Base-by-base conservation (phyloP, 2,888 invertebrate genomes). In the Hypercompe scribonia region DNA sequence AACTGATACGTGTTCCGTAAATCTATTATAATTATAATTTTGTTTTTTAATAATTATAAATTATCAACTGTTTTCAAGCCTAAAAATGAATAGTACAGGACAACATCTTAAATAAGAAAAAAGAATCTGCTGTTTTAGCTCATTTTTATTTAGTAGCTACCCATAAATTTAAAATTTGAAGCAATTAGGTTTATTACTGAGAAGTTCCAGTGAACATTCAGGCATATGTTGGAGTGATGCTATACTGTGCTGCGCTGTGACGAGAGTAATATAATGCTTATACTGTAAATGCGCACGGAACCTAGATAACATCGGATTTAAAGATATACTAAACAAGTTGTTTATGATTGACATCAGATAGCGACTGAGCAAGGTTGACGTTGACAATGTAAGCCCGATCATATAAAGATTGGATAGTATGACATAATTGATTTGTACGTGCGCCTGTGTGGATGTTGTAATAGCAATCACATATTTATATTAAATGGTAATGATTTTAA, bases 241-340 rank as follows among this genome's bases (percentile, higher is more conserved):
- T n/a, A 46, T 46, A 46, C 10, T 24, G 50, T 28, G 5, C n/a
- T 10, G 61, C 18, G 31, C 7, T 28, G 61, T 61, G 31, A 31
- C 2, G 31, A 31, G 18, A 31, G 15, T 61, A 31, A 31, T 31
- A 61, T 31, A 61, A 4, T 7, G 15, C 31, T 31, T 15, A 31
- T 7, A 61, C 0, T 31, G 28, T 31, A 58, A 31, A 24, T 31
- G 33, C 67, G 50, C 33, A 33, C n/a, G 7, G 50, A 24, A 54
- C 46, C 31, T 7, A 36, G 54, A 68, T 54, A 54, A 28, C 68
- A 28, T 33, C 28, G 68, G 54, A 34, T 36, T 36, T 58, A 68
- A 36, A 68, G 68, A 68, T 68, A 34, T n/a, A 36, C 28, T 36
- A 8, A 28, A 68, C 68, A 68, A 68, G 36, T 68, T 68, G 54